Conservation (phyloP, 2,797 vertebrate genomes). For the Gymnopithys bicolor region DNA sequence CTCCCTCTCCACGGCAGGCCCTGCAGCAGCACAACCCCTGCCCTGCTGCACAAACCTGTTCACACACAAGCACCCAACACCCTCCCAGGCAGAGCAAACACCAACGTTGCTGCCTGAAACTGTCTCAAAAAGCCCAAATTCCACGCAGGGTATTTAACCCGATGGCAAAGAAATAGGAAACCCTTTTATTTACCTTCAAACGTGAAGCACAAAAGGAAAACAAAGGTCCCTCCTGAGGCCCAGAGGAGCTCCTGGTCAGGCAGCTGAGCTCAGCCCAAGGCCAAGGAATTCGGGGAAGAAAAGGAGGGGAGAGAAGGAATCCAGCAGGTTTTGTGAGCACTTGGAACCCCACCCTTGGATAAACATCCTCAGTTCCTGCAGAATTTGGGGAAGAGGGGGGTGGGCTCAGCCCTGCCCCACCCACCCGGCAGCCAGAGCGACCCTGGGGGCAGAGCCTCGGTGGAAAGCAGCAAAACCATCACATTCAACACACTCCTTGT, state of each 20-base stretch:
- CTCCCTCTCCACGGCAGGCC: too few relatives aligned
- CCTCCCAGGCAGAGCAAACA: not conserved
- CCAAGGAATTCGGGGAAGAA: not conserved
- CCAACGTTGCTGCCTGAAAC: not conserved
- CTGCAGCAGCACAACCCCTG: not conserved
- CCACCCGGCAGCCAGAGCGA: not conserved
- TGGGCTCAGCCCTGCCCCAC: not conserved
- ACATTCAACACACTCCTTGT: not conserved
- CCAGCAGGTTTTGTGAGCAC: not conserved
- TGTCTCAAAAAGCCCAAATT: not conserved
- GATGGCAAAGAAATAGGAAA: not conserved
- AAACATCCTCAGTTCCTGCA: not conserved
- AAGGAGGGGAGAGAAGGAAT: not conserved
- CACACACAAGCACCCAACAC: too few relatives aligned
- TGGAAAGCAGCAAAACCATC: rapidly evolving
- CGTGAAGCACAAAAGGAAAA: not conserved
- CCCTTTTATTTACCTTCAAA: not conserved
- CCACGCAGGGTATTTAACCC: rapidly evolving
- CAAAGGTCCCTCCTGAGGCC: not conserved
- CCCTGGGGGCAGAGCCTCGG: not conserved
- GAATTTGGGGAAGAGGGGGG: not conserved
- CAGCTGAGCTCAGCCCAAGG: not conserved
- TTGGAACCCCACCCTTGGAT: not conserved
- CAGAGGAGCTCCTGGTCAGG: not conserved
- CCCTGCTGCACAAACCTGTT: rapidly evolving